Evolutionary conservation across 2,888 invertebrate genomes (phyloP), one percentile per base, ranked within the genome.

Genomic region (Pandemis heparana): DNA sequence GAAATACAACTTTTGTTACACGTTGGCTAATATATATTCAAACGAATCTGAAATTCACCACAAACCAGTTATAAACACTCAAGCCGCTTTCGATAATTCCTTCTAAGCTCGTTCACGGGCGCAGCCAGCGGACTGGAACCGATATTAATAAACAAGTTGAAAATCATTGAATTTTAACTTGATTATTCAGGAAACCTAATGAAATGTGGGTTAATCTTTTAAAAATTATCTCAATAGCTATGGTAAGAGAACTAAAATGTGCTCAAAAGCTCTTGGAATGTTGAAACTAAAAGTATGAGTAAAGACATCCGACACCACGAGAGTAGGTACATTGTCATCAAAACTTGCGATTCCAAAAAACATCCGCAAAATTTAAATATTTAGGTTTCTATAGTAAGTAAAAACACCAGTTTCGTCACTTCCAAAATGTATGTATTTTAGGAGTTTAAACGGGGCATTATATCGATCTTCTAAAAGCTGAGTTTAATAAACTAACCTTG

Each of bases 101-200:
- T 62, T 43, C 10, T 18, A 43, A 43, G 41, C 41, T 56, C 23
- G 56, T 23, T 56, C 16, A 8, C 43, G 6, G 39, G 43, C 62
- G 62, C 8, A 43, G 12, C 43, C 43, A 62, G 18, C 23, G 43
- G 39, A 46, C 41, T 43, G 62, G 41, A 63, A 63, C 18, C 43
- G 12, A 63, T 63, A 43, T 63, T 63, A 63, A 63, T 46, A 63
- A 43, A 63, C 23, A 46, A 46, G 43, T 46, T 41, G 16, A 62
- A 63, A 63, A 63, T 63, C 43, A 43, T 23, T 23, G 62, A 63
- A 12, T 10, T 53, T 53, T 23, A 56, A 56, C 23, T 56, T 56
- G 56, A 56, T 23, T 56, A 56, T 56, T 12, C 56, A 56, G 56
- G 12, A 56, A 56, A 56, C 56, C 56, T 56, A 56, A 23, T 56